Percentiles rank a stretch among this genome's conserved stretches.
phyloP scores from a whole-genome alignment of 2,888 invertebrate species.

The Hemicrepidius hirtus region DNA sequence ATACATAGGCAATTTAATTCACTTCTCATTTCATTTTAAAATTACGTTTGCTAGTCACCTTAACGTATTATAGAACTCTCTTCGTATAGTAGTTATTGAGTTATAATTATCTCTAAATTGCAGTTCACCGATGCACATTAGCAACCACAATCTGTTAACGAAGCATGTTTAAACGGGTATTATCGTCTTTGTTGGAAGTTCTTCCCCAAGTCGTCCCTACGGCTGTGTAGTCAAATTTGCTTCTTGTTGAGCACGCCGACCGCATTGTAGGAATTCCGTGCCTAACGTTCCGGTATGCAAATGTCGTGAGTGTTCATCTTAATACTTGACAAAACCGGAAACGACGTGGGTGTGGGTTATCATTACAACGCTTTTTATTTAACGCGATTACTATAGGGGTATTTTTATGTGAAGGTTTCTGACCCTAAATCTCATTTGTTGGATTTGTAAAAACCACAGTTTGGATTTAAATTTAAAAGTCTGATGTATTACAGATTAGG shows the following conservation, averaged over 20 bases:
- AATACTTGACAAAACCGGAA: conserved; percentile 23
- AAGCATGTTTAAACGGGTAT: too few species aligned
- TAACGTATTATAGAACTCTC: too few species aligned
- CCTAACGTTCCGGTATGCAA: conserved; percentile 12
- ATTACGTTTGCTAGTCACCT: too few species aligned
- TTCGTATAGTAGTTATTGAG: too few species aligned
- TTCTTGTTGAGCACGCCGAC: not conserved
- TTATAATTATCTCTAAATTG: too few species aligned
- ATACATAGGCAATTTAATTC: too few species aligned
- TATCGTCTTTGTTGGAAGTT: too few species aligned
- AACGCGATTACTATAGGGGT: not conserved
- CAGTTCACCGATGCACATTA: too few species aligned
- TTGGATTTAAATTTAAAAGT: not conserved
- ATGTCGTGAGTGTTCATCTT: conserved; percentile 2
- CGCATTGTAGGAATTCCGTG: conserved; percentile 13
- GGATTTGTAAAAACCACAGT: not conserved
- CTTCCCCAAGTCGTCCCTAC: too few species aligned
- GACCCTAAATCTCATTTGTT: not conserved
- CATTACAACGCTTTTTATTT: conserved; percentile 18
- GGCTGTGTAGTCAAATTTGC: not conserved
- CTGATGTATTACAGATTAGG: too few species aligned
- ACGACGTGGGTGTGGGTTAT: conserved; percentile 13
- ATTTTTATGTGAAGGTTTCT: conserved; percentile 16
- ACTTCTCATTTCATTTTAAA: too few species aligned
- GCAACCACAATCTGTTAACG: too few species aligned